These are phyloP conservation scores for Gryon sp. DNA, from an alignment of 1,140 invertebrate species.

Conservation along the genomic window DNA sequence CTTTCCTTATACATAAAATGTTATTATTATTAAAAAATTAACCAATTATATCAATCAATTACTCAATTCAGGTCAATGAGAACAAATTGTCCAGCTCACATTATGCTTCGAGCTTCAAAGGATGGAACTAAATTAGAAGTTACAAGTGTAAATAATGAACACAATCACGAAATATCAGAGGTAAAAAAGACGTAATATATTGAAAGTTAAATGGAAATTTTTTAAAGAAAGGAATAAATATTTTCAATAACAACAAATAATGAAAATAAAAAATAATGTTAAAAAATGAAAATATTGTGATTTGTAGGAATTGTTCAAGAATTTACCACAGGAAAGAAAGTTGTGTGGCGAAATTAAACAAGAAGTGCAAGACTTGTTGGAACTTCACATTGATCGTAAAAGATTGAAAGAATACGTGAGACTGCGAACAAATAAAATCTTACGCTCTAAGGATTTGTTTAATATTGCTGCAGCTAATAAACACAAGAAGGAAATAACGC, in stretches of 20 bases:
- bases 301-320: conserved; percentile 73
- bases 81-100: conserved; percentile 78
- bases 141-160: conserved; percentile 78
- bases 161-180: conserved; percentile 79
- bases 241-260: no score
- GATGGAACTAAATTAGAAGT: conserved; percentile 78
- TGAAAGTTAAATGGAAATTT: no score
- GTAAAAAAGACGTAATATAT: no score
- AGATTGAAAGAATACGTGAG: conserved; percentile 76
- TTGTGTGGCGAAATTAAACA: conserved; percentile 75
- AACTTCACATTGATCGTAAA: conserved; percentile 75
- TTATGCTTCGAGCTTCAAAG: conserved; percentile 78
- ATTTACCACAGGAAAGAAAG: conserved; percentile 76
- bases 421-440: conserved; percentile 73
- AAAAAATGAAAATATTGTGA: conserved; percentile 11
- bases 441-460: conserved; percentile 78
- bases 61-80: conserved; percentile 72
- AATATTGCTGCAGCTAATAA: conserved; percentile 77
- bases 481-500: conserved; percentile 77
- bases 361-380: conserved; percentile 77
- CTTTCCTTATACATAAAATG: no score
- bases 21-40: no score
- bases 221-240: no score
- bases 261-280: no score
- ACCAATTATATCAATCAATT: no score